Conservation (phyloP, 2,113 vertebrate genomes). For the Macrotus californicus region DNA sequence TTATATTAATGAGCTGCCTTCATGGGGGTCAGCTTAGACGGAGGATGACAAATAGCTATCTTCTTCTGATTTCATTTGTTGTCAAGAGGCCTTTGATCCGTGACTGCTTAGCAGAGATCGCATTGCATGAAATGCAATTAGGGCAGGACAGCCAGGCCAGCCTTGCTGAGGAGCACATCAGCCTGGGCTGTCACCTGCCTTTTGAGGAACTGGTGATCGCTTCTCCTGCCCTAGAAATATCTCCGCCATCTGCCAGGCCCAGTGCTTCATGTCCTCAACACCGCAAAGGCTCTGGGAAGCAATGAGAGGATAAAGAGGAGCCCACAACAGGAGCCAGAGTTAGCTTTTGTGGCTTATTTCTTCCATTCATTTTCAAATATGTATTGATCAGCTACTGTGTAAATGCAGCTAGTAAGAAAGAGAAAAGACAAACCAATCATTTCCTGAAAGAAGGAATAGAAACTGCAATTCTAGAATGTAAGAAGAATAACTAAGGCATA, state of each 20-base stretch:
- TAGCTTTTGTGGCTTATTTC: not conserved
- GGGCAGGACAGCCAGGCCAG: not conserved
- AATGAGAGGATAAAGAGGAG: not conserved
- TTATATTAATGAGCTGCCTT: constrained; percentile 36
- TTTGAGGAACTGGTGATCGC: not conserved
- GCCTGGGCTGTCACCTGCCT: not conserved
- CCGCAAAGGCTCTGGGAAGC: not conserved
- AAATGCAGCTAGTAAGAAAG: not conserved
- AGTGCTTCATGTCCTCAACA: not conserved
- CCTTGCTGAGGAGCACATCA: not conserved
- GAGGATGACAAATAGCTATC: constrained; percentile 51
- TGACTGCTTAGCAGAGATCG: constrained; percentile 51
- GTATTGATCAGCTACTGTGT: not conserved
- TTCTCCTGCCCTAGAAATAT: not conserved
- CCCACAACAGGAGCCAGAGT: not conserved
- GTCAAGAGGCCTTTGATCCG: constrained; percentile 47
- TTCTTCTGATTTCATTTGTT: constrained; percentile 59
- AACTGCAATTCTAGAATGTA: not conserved
- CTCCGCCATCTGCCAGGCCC: not conserved
- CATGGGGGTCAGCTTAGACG: not conserved
- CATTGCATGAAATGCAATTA: constrained; percentile 38
- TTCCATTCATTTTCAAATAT: not conserved
- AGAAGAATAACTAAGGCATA: not conserved
- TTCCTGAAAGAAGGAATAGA: not conserved
- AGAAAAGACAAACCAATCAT: not conserved